A percentile compares a stretch with the other conserved stretches of the same genome.
phyloP scores from a whole-genome alignment of 2,797 vertebrate species.

The Microctenopoma stevenorrisi region DNA sequence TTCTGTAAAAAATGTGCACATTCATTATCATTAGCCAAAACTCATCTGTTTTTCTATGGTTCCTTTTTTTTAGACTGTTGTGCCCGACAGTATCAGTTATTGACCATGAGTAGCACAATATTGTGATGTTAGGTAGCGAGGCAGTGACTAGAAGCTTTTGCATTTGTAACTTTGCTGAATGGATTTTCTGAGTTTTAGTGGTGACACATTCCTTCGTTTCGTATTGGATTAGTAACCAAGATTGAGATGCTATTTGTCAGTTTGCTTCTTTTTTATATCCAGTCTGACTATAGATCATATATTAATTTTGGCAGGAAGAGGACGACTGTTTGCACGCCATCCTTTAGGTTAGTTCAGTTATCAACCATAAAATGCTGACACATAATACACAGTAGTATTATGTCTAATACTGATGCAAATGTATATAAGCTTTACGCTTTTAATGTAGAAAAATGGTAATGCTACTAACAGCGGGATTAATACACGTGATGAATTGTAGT shows the following conservation, averaged over 20 bases:
- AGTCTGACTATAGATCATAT: slow-evolving; percentile 54
- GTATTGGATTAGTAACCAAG: slow-evolving; percentile 51
- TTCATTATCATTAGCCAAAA: slow-evolving; percentile 60
- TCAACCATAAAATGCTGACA: slow-evolving; percentile 65
- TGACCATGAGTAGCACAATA: slow-evolving; percentile 59
- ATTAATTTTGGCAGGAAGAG: slow-evolving; percentile 56
- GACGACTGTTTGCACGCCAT: slow-evolving; percentile 73
- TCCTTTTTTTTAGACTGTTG: slow-evolving; percentile 57
- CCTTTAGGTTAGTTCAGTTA: slow-evolving; percentile 57
- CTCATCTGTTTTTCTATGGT: slow-evolving; percentile 53
- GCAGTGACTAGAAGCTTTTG: slow-evolving; percentile 60
- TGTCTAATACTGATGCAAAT: slow-evolving; percentile 81
- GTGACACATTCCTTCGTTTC: slow-evolving; percentile 72
- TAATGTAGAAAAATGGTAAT: slow-evolving; percentile 80
- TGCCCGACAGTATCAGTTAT: slow-evolving; percentile 52
- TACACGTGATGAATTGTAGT: slow-evolving; percentile 79
- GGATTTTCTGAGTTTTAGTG: slow-evolving; percentile 68
- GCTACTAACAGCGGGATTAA: slow-evolving; percentile 81
- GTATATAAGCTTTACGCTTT: slow-evolving; percentile 84
- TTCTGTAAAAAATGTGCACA: slow-evolving; percentile 57
- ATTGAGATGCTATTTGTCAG: slow-evolving; percentile 32
- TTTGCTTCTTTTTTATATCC: slow-evolving; percentile 43
- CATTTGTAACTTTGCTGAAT: slow-evolving; percentile 60
- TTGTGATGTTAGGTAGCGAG: slow-evolving; percentile 69
- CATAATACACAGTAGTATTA: slow-evolving; percentile 77